Conservation (phyloP, 2,113 vertebrate genomes). For the Diphyllodes magnificus region DNA sequence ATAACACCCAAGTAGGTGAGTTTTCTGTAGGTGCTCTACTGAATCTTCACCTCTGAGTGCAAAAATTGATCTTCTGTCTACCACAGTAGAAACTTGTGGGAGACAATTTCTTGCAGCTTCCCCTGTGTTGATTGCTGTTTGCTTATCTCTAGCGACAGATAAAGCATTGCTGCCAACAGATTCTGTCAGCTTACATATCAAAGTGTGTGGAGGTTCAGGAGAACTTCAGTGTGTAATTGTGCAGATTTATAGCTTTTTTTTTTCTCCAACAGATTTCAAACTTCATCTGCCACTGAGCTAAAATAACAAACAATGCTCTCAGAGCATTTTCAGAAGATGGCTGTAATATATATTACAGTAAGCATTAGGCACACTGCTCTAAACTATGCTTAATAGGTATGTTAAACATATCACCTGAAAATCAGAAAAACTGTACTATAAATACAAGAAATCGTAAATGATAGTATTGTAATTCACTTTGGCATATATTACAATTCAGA, state of each 20-base stretch:
- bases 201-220: slow-evolving; percentile 43
- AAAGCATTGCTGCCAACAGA: slow-evolving; percentile 61
- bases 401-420: background rate
- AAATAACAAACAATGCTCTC: slow-evolving; percentile 7
- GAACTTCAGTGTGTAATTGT: slow-evolving; percentile 41
- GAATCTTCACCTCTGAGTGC: slow-evolving; percentile 57
- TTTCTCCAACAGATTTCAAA: slow-evolving; percentile 27
- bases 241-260: slow-evolving; percentile 8
- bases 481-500: background rate
- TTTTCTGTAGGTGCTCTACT: slow-evolving; percentile 38
- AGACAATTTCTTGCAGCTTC: slow-evolving; percentile 63
- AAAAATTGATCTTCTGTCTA: slow-evolving; percentile 67
- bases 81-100: slow-evolving; percentile 28
- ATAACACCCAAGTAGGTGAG: slow-evolving; percentile 45
- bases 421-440: background rate
- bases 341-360: background rate
- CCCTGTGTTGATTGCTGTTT: slow-evolving; percentile 69
- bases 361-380: background rate
- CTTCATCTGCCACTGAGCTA: slow-evolving; percentile 8
- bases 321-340: background rate
- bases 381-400: background rate
- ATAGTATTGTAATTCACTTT: background rate
- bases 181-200: slow-evolving; percentile 54
- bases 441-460: background rate
- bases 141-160: slow-evolving; percentile 51